Conservation (phyloP, 1,140 invertebrate genomes). For the Rhynchophorus ferrugineus region DNA sequence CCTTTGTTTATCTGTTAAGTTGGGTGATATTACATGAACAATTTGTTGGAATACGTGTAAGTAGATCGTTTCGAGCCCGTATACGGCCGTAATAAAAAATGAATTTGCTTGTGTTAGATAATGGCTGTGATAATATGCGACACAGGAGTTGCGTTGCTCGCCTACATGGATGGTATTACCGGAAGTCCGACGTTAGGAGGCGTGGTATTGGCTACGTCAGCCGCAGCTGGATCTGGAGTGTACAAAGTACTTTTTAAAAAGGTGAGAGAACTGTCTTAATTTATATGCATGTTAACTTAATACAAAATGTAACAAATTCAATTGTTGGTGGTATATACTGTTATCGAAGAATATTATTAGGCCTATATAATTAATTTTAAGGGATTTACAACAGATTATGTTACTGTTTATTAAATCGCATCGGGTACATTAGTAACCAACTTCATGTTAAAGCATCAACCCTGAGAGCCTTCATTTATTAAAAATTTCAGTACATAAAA, state of each 20-base stretch:
- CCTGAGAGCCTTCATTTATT: too few species aligned
- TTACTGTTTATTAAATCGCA: too few species aligned
- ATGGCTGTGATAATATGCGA: constrained; percentile 91
- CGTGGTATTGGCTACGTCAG: constrained; percentile 81
- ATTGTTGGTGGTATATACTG: too few species aligned
- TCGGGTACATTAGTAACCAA: too few species aligned
- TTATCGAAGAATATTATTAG: too few species aligned
- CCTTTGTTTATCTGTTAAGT: constrained; percentile 86
- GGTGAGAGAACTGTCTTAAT: constrained; percentile 5
- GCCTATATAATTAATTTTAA: too few species aligned
- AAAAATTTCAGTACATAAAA: too few species aligned
- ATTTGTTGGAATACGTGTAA: constrained; percentile 90
- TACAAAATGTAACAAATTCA: too few species aligned
- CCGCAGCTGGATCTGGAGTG: constrained; percentile 83
- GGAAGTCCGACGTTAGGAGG: constrained; percentile 82
- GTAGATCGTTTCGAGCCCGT: constrained; percentile 38
- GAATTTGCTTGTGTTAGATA: constrained; percentile 54
- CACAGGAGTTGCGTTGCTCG: constrained; percentile 85
- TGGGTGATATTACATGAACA: constrained; percentile 95
- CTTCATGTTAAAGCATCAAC: too few species aligned
- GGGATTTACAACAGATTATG: too few species aligned
- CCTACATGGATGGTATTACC: constrained; percentile 93
- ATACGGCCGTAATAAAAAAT: neutral
- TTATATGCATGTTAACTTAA: too few species aligned
- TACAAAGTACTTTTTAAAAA: constrained; percentile 90